These are phyloP conservation scores for Cryptotis parvus DNA, from an alignment of 2,113 vertebrate species.

Conservation along the genomic window DNA sequence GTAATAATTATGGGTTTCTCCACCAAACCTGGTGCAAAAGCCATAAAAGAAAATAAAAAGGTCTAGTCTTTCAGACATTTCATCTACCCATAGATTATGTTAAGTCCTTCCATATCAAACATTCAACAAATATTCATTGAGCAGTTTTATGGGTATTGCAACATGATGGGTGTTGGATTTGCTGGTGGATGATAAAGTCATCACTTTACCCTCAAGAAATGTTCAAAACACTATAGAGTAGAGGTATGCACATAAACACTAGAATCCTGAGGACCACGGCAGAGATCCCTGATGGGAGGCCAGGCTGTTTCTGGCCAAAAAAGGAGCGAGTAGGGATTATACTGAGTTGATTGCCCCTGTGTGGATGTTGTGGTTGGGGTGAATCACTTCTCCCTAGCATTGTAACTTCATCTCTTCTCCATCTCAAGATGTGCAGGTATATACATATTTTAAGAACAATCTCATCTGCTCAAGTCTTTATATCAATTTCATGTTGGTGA, in stretches of 20 bases:
- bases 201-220: conserved; percentile 15
- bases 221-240: not conserved
- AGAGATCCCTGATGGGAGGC: not conserved
- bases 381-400: not conserved
- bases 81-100: conserved; percentile 29
- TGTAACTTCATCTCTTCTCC: not conserved
- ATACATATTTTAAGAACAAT: conserved; percentile 7
- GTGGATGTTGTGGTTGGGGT: not conserved
- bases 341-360: not conserved
- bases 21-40: not conserved
- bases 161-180: conserved; percentile 16
- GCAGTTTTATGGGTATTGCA: conserved; percentile 28
- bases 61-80: conserved; percentile 37
- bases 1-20: conserved; percentile 45
- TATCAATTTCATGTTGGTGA: not conserved
- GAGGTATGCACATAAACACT: not conserved
- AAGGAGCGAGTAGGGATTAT: not conserved
- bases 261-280: not conserved
- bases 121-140: conserved; percentile 46
- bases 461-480: not conserved
- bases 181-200: not conserved
- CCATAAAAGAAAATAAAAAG: conserved; percentile 33
- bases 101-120: conserved; percentile 40
- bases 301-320: not conserved
- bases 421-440: not conserved